Evolutionary conservation across 2,888 invertebrate genomes (phyloP).

Genomic region (Julus scandinavius): DNA sequence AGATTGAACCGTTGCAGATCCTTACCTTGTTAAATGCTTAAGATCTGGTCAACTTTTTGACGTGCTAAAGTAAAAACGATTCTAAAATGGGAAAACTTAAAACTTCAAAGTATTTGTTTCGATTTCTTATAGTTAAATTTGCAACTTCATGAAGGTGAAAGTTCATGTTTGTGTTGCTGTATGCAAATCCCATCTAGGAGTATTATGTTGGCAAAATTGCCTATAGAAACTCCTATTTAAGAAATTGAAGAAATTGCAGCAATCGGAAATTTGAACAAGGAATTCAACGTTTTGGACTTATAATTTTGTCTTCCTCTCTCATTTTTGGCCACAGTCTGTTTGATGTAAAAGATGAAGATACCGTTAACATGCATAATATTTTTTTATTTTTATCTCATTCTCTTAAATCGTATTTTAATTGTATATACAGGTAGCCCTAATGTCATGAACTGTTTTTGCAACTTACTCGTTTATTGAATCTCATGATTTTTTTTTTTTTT

Average conservation of each 20-base stretch:
- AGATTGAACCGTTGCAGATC: background rate
- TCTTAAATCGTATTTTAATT: conserved; percentile 17
- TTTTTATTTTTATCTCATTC: conserved; percentile 10
- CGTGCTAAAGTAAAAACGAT: background rate
- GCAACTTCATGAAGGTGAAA: background rate
- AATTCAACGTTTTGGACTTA: background rate
- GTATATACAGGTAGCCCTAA: conserved; percentile 13
- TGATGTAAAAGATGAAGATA: background rate
- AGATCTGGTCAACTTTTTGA: background rate
- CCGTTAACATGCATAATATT: background rate
- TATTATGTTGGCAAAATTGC: background rate
- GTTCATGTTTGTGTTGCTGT: background rate
- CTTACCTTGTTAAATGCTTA: conserved; percentile 3
- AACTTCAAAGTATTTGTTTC: background rate
- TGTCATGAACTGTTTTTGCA: background rate
- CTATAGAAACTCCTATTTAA: background rate
- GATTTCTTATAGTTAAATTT: background rate
- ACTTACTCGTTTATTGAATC: background rate
- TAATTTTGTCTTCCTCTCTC: background rate
- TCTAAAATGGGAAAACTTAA: background rate
- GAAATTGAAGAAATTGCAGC: background rate
- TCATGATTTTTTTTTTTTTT: background rate
- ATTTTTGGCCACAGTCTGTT: background rate
- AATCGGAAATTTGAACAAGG: background rate
- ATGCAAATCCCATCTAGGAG: background rate